Conservation (phyloP, 2,113 vertebrate genomes). For the Isichthys henryi region DNA sequence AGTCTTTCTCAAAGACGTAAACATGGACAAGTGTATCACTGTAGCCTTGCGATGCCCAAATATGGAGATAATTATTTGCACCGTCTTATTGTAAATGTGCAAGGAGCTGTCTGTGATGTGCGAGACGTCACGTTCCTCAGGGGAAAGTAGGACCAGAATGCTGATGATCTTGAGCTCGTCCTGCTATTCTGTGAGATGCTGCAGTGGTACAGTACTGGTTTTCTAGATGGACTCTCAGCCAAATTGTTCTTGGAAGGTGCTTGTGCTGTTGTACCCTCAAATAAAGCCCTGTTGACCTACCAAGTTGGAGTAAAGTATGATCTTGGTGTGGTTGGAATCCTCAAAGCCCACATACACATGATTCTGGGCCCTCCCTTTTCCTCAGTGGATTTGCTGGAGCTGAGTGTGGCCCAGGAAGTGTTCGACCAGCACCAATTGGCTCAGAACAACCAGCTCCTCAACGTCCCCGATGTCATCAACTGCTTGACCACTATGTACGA, state of each 20-base stretch:
- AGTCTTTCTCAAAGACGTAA: not conserved
- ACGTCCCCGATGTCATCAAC: constrained; percentile 86
- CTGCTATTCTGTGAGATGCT: not conserved
- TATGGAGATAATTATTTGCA: constrained; percentile 1
- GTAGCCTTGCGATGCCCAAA: not conserved
- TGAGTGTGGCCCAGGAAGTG: constrained; percentile 80
- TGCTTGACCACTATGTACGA: constrained; percentile 87
- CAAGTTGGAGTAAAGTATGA: not conserved
- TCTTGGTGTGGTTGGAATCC: not conserved
- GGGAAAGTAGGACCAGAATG: not conserved
- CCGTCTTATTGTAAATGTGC: not conserved
- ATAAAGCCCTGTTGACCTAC: not conserved
- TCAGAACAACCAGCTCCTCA: constrained; percentile 78
- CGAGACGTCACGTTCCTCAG: not conserved
- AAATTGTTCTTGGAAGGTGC: not conserved
- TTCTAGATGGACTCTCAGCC: not conserved
- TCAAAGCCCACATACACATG: not conserved
- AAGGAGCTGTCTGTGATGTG: not conserved
- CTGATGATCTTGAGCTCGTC: not conserved
- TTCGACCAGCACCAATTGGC: constrained; percentile 85
- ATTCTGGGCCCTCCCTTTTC: not conserved
- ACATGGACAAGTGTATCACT: not conserved
- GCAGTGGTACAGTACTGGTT: not conserved
- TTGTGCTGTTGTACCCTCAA: not conserved
- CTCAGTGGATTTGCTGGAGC: constrained; percentile 86